Percentiles rank a stretch among this genome's conserved stretches.
These are phyloP conservation scores for Sebastes fasciatus DNA, from an alignment of 2,113 vertebrate species.

Conservation along the genomic window DNA sequence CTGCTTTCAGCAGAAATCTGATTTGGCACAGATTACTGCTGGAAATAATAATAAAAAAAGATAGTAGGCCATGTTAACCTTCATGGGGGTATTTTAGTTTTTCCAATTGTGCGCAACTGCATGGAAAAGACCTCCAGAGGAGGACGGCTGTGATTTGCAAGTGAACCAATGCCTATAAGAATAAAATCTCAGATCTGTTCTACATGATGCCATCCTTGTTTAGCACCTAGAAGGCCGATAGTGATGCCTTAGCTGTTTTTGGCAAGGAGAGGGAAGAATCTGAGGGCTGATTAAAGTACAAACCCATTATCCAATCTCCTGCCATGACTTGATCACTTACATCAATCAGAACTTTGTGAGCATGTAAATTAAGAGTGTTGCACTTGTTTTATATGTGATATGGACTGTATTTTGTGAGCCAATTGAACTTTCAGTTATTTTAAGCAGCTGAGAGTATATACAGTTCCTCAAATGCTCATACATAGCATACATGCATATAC, in stretches of 20 bases:
- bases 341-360: not conserved
- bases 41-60: not conserved
- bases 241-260: constrained; percentile 9
- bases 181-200: constrained; percentile 24
- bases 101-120: not conserved
- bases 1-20: constrained; percentile 18
- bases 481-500: not conserved
- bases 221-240: not conserved
- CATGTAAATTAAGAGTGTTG: not conserved
- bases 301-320: constrained; percentile 15
- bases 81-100: not conserved
- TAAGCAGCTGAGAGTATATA: not conserved
- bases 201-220: constrained; percentile 21
- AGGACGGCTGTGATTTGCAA: constrained; percentile 18
- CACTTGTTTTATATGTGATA: not conserved
- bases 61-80: not conserved
- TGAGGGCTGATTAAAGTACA: not conserved
- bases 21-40: constrained; percentile 22
- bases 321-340: constrained; percentile 1
- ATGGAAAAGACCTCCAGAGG: constrained; percentile 4
- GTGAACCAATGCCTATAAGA: constrained; percentile 4
- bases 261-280: not conserved
- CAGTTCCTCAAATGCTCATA: not conserved
- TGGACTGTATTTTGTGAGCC: not conserved
- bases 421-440: not conserved